Conservation (phyloP, 2,888 invertebrate genomes). For the Sarcophaga rosellei region DNA sequence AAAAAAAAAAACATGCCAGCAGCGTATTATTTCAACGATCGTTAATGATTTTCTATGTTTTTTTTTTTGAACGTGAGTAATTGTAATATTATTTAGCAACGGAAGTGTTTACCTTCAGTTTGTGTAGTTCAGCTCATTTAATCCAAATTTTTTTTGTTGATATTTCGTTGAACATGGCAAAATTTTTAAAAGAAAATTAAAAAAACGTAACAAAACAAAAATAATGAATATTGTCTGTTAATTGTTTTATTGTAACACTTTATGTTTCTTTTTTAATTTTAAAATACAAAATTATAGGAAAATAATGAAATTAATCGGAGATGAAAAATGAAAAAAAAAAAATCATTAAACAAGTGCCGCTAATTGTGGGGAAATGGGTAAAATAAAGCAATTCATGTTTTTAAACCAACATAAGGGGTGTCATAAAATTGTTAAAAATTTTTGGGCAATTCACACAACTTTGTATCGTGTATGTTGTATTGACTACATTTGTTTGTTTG, state of each 20-base stretch:
- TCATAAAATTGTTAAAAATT: too few relatives aligned
- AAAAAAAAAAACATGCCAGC: too few relatives aligned
- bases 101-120: conserved; percentile 25
- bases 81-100: conserved; percentile 12
- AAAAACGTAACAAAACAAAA: too few relatives aligned
- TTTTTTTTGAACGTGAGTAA: too few relatives aligned
- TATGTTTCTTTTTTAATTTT: too few relatives aligned
- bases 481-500: too few relatives aligned
- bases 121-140: neutral
- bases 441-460: too few relatives aligned
- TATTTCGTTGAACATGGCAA: conserved; percentile 7
- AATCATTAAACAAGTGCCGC: neutral
- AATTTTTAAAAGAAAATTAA: neutral
- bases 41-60: too few relatives aligned
- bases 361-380: conserved; percentile 36
- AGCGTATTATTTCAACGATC: too few relatives aligned
- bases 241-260: conserved; percentile 8
- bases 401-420: neutral
- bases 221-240: neutral
- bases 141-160: neutral
- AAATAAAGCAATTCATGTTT: neutral
- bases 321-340: too few relatives aligned
- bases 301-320: neutral
- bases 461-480: too few relatives aligned
- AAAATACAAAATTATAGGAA: neutral